Evolutionary conservation across 2,113 vertebrate genomes (phyloP), one percentile per base, ranked within the genome.

Genomic region (Dipodomys stephensi): DNA sequence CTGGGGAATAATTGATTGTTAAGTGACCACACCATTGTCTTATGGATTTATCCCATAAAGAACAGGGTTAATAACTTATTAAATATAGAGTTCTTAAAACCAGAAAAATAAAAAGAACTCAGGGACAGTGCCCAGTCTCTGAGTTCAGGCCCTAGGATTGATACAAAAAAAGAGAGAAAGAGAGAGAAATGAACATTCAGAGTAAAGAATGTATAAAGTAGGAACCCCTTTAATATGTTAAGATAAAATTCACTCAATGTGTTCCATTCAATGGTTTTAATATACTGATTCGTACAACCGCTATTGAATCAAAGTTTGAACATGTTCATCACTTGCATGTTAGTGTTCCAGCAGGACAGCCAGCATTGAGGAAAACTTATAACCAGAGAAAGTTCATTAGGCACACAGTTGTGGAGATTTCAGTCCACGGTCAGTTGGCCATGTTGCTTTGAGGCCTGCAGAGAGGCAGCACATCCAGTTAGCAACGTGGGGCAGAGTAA

Each of bases 141-240:
- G 53, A 57, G 53, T 57, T 57, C 53, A 57, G 15, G 15, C 53
- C 53, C 53, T 15, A 57, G 53, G 53, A 57, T 57, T 18, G 53
- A 16, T 13, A 57, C 15, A 57, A 13, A 18, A 57, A 57, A 57
- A 57, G 53, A 16, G 15, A 57, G 53, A 57, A 57, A 57, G 15
- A 16, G 53, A 91, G 19, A 79, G 4, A 7, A 76, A 32, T 39
- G 3, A 92, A 32, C 10, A 82, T 67, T 93, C 87, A 94, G 90
- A 79, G 20, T 90, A 82, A 80, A 12, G 20, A 82, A 64, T 80
- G 30, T 85, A 46, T 91, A 84, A 67, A 68, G 22, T 53, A 62
- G 8, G 35, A 22, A 57, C 2, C 84, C 84, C 78, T 90, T 90
- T 53, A 72, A 65, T 13, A 71, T n/a, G 8, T 71, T 72, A 62